Conservation (phyloP, 2,888 invertebrate species). For the Eilema griseolum region DNA sequence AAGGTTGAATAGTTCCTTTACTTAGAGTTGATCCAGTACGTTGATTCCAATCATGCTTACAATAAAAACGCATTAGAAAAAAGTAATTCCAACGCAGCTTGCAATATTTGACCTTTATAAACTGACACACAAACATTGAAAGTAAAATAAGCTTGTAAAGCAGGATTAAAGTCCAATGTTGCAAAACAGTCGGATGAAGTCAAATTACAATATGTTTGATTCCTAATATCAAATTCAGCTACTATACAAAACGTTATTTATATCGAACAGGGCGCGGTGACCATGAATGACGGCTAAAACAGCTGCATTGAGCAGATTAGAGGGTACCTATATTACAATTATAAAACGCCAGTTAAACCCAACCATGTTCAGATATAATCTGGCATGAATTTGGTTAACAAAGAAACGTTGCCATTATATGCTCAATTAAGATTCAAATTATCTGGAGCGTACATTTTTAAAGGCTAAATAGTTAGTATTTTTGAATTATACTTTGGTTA, state of each 20-base stretch:
- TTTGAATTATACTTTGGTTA: neutral
- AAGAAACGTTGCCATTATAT: neutral
- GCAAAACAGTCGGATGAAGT: neutral
- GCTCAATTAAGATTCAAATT: neutral
- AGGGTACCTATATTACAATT: constrained; percentile 1
- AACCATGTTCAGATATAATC: neutral
- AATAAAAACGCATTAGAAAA: neutral
- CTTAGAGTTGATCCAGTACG: neutral
- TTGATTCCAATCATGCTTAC: too few species aligned
- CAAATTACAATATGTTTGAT: neutral
- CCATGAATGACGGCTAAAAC: neutral
- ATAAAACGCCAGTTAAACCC: neutral
- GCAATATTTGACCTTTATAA: neutral
- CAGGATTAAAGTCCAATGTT: neutral
- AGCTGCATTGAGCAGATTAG: neutral
- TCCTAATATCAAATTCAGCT: constrained; percentile 1
- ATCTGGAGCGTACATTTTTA: neutral
- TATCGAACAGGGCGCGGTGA: neutral
- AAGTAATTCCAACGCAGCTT: neutral
- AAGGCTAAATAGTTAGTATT: neutral
- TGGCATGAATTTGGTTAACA: constrained; percentile 2
- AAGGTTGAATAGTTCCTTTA: neutral
- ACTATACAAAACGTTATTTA: neutral
- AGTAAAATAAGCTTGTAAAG: neutral
- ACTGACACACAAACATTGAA: neutral